Evolutionary conservation across 1,140 invertebrate species (phyloP).

Genomic region (Ptiloglossa arizonensis): DNA sequence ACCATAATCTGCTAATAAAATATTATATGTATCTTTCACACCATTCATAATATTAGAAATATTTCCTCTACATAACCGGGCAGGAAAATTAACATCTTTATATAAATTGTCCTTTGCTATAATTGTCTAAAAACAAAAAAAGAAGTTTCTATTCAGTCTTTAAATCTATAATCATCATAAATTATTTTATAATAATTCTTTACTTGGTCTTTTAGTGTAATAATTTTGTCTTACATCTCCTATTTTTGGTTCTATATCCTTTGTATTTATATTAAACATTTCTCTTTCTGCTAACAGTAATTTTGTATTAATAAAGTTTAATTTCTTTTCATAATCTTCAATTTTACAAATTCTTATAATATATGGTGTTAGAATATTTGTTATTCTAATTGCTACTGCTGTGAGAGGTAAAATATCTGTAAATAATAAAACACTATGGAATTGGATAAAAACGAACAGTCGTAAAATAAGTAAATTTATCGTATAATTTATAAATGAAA

Average conservation of each 20-base stretch:
- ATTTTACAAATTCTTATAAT: slow-evolving; percentile 49
- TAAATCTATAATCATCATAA: slow-evolving; percentile 13
- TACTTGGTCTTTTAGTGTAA: neutral
- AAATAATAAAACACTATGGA: neutral
- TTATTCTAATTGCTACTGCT: slow-evolving; percentile 64
- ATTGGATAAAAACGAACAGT: neutral
- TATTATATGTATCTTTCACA: slow-evolving; percentile 48
- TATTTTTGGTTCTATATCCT: slow-evolving; percentile 33
- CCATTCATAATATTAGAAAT: slow-evolving; percentile 36
- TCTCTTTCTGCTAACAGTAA: neutral
- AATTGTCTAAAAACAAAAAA: slow-evolving; percentile 53
- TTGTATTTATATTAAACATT: neutral
- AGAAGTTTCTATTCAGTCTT: neutral
- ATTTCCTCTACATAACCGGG: slow-evolving; percentile 68
- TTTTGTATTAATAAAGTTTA: slow-evolving; percentile 25
- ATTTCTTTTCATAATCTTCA: slow-evolving; percentile 21
- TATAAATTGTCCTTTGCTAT: slow-evolving; percentile 53
- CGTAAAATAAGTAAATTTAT: neutral
- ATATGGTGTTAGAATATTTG: slow-evolving; percentile 70
- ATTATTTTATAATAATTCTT: neutral
- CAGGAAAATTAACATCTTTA: slow-evolving; percentile 56
- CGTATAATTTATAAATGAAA: neutral
- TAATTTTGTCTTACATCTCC: slow-evolving; percentile 62
- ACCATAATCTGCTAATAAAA: slow-evolving; percentile 74
- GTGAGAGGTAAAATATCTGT: slow-evolving; percentile 51